phyloP scores from a whole-genome alignment of 2,888 invertebrate genomes.

The Exephanes ischioxanthus region DNA sequence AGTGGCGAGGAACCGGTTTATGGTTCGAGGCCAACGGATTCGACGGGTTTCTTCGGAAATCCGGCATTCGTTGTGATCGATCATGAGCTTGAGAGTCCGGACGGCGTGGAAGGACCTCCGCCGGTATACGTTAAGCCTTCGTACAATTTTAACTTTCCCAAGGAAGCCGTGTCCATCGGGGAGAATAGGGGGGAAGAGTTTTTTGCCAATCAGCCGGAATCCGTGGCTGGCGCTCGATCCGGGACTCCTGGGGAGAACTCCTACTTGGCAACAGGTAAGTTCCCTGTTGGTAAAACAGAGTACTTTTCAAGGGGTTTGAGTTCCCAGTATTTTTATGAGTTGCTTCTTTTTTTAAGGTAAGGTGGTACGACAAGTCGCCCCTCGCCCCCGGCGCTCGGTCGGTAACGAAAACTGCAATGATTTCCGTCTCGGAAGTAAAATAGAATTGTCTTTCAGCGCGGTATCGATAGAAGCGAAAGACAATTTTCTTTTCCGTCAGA shows the following conservation, averaged over 20 bases:
- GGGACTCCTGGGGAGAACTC: constrained; percentile 30
- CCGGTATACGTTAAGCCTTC: constrained; percentile 79
- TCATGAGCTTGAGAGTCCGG: constrained; percentile 80
- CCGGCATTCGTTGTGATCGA: constrained; percentile 79
- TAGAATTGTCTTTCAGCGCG: too few species aligned
- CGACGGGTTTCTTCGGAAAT: constrained; percentile 67
- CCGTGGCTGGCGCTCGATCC: constrained; percentile 25
- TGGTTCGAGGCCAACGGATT: constrained; percentile 39
- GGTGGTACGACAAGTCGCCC: too few species aligned
- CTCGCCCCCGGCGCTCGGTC: too few species aligned
- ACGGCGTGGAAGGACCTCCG: constrained; percentile 80
- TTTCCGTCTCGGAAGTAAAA: too few species aligned
- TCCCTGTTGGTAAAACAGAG: background rate
- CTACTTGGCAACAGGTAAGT: constrained; percentile 28
- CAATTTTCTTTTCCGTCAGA: too few species aligned
- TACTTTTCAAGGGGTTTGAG: too few species aligned
- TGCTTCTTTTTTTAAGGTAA: too few species aligned
- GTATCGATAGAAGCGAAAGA: too few species aligned
- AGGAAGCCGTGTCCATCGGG: constrained; percentile 35
- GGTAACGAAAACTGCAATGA: too few species aligned
- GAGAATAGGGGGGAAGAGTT: constrained; percentile 27
- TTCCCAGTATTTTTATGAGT: too few species aligned
- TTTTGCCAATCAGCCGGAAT: constrained; percentile 32
- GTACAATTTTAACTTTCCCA: constrained; percentile 65
- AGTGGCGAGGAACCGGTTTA: constrained; percentile 73